A percentile compares a stretch with the other conserved stretches of the same genome.
phyloP scores from a whole-genome alignment of 2,888 invertebrate genomes.

The Melanostoma mellinum region DNA sequence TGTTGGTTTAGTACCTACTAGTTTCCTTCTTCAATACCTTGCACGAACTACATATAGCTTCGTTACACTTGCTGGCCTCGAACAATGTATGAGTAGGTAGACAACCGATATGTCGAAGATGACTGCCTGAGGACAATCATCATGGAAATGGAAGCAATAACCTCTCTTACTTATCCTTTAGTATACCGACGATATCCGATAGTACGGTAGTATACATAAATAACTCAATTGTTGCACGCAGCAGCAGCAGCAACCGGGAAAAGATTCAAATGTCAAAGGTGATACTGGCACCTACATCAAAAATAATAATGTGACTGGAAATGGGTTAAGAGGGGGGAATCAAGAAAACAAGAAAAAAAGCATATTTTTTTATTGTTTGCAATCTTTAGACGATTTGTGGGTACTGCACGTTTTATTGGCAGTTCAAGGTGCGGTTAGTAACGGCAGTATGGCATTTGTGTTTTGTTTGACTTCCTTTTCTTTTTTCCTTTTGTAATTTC shows the following conservation, averaged over 20 bases:
- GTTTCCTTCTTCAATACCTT: background rate
- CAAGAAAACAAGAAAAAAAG: background rate
- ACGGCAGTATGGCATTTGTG: constrained; percentile 9
- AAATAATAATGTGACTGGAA: background rate
- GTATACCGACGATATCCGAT: constrained; percentile 1
- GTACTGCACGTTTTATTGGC: constrained; percentile 51
- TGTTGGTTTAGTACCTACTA: constrained; percentile 37
- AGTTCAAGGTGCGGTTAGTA: constrained; percentile 59
- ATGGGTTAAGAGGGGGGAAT: constrained; percentile 8
- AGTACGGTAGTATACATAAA: constrained; percentile 30
- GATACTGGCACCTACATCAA: background rate
- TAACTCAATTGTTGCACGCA: constrained; percentile 27
- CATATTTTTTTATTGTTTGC: constrained; percentile 36
- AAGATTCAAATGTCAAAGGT: constrained; percentile 43
- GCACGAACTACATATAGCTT: constrained; percentile 7
- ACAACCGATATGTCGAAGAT: background rate
- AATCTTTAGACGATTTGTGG: constrained; percentile 49
- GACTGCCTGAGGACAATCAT: background rate
- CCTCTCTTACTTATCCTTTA: constrained; percentile 23
- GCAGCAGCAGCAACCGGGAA: constrained; percentile 13
- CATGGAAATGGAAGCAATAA: constrained; percentile 34
- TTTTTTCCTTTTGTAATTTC: background rate
- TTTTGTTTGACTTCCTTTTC: constrained; percentile 41
- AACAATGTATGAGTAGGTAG: constrained; percentile 30
- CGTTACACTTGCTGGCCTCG: constrained; percentile 63